A percentile compares a stretch with the other conserved stretches of the same genome.
Evolutionary conservation across 2,888 invertebrate species (phyloP).

Genomic region (Pterostichus madidus): DNA sequence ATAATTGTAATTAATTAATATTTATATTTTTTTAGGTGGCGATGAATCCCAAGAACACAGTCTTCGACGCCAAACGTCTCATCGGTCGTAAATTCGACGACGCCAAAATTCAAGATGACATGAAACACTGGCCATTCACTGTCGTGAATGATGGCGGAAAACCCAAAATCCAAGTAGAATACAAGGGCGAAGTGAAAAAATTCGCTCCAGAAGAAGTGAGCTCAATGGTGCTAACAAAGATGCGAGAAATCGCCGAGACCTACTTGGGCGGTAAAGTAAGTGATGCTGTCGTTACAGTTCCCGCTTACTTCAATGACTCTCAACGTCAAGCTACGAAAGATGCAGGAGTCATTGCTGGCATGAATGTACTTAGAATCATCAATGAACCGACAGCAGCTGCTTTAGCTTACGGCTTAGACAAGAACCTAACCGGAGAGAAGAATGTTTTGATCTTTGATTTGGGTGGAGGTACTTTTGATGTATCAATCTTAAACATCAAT

Average conservation of each 20-base stretch:
- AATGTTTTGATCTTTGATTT: slow-evolving; percentile 88
- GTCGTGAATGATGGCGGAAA: slow-evolving; percentile 84
- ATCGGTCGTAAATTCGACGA: slow-evolving; percentile 92
- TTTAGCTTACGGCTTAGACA: slow-evolving; percentile 90
- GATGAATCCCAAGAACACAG: slow-evolving; percentile 90
- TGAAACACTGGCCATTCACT: slow-evolving; percentile 91
- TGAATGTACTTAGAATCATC: slow-evolving; percentile 93
- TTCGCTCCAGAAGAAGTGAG: slow-evolving; percentile 92
- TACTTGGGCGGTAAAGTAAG: slow-evolving; percentile 83
- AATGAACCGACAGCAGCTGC: slow-evolving; percentile 95
- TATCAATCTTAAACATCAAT: slow-evolving; percentile 93
- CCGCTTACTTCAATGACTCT: slow-evolving; percentile 91
- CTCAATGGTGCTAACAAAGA: slow-evolving; percentile 91
- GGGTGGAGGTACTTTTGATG: slow-evolving; percentile 95
- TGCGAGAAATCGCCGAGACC: slow-evolving; percentile 89
- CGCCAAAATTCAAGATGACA: slow-evolving; percentile 87
- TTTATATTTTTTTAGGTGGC: slow-evolving; percentile 80
- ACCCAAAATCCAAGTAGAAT: slow-evolving; percentile 87
- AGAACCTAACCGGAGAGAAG: slow-evolving; percentile 86
- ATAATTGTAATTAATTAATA: no score
- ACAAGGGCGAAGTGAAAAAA: slow-evolving; percentile 86
- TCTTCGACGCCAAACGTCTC: slow-evolving; percentile 90
- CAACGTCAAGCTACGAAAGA: slow-evolving; percentile 94
- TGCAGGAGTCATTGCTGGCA: slow-evolving; percentile 90
- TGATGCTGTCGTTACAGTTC: slow-evolving; percentile 91